Evolutionary conservation across 2,113 vertebrate species (phyloP).

Genomic region (Phrynocephalus versicolor): DNA sequence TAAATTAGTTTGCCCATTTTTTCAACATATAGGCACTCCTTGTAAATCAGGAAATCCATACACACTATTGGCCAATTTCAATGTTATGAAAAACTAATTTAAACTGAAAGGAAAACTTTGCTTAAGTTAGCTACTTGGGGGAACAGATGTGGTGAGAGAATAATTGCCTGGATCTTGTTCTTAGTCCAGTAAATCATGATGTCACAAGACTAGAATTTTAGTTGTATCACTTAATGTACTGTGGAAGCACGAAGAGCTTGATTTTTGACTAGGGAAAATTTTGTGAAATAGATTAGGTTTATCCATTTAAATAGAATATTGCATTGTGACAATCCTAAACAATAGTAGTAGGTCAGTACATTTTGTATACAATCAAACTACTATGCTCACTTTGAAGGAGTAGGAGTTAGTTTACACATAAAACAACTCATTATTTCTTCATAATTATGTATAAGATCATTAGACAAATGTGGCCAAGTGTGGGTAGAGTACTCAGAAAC

Average conservation of each 20-base stretch:
- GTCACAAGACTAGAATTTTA: not conserved
- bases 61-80: not conserved
- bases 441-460: not conserved
- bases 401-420: not conserved
- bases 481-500: not conserved
- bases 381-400: not conserved
- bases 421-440: not conserved
- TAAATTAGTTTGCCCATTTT: not conserved
- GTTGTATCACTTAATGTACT: not conserved
- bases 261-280: slow-evolving; percentile 12
- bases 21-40: not conserved
- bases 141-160: not conserved
- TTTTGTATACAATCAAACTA: not conserved
- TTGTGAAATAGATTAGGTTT: slow-evolving; percentile 18
- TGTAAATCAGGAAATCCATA: not conserved
- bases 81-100: not conserved
- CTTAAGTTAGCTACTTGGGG: not conserved
- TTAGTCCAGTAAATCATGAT: not conserved
- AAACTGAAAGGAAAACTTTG: not conserved
- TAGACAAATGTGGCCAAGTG: not conserved
- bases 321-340: slow-evolving; percentile 55
- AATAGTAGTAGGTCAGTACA: not conserved
- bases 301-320: slow-evolving; percentile 3
- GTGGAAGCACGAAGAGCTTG: not conserved
- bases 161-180: not conserved